phyloP scores from a whole-genome alignment of 2,113 vertebrate species.

The Haplotaxodon microlepis region DNA sequence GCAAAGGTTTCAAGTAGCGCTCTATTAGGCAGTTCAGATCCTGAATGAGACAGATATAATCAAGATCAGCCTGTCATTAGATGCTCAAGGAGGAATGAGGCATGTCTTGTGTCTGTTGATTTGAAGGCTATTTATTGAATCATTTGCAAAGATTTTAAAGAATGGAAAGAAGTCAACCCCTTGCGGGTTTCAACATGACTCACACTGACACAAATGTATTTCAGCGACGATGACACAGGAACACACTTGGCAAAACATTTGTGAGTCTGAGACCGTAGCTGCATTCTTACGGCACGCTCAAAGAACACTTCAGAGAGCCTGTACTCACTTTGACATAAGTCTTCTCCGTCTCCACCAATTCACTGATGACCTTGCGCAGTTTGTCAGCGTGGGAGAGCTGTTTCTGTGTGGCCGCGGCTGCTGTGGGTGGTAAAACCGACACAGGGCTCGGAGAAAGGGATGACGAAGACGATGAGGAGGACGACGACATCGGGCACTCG shows the following conservation, averaged over 20 bases:
- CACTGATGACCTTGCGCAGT: constrained; percentile 92
- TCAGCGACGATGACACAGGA: background rate
- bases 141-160: background rate
- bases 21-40: constrained; percentile 92
- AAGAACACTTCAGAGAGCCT: background rate
- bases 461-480: constrained; percentile 62
- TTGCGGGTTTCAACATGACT: background rate
- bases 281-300: accelerated
- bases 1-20: constrained; percentile 88
- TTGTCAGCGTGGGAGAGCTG: constrained; percentile 94
- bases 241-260: background rate
- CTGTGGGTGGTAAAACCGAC: constrained; percentile 70
- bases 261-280: background rate
- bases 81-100: background rate
- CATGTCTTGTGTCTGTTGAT: background rate
- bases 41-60: constrained; percentile 54
- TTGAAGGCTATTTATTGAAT: background rate
- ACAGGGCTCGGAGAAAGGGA: constrained; percentile 79
- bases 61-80: background rate
- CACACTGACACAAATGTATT: background rate
- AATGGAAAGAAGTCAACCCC: background rate
- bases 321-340: constrained; percentile 89
- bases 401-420: constrained; percentile 66
- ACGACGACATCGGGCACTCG: constrained; percentile 64
- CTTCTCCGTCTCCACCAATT: constrained; percentile 92